Base-by-base conservation (phyloP, 2,888 invertebrate genomes). In the Folsomia manolachei region DNA sequence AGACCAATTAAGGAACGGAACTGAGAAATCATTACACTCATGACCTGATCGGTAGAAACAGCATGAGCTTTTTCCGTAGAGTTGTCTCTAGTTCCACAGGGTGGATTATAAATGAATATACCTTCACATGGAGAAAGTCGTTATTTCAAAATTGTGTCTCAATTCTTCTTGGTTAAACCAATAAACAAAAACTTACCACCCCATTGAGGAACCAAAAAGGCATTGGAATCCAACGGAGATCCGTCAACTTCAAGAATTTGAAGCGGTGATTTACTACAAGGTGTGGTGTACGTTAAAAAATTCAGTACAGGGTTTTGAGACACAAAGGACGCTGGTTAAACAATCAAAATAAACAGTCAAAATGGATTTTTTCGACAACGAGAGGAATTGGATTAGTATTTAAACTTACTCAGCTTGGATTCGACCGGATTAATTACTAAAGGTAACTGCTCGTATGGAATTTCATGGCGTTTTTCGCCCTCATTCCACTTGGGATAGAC, bases 391-490 rank as follows among this genome's bases (percentile, higher is more conserved):
- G n/a, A n/a, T n/a, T n/a, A n/a, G n/a, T 69, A 19, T 23, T 65
- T 27, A 53, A 1, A 63, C 77, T 74, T 81, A 85, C 87, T 86
- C 51, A 95, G 86, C 84, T 94, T 92, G 79, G 91, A 91, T 82
- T 96, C 96, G 73, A 96, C 86, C 0, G 92, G 90, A 0, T 95
- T 95, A 67, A 96, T 91, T 61, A 95, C 87, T 74, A 91, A 89
- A 0, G 93, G 93, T 73, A 96, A 85, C 24, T 91, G 87, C 23
- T 90, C 89, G 80, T 90, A 88, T 2, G 88, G 85, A 26, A 94
- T 84, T 0, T 88, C 89, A 81, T 86, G 90, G 80, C 89, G 89
- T 1, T 88, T 86, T 0, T 87, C 87, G 21, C 86, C 82, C 63
- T 83, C 26, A 67, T 77, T 78, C 23, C 69, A 74, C 27, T 86